Percentiles rank a stretch among this genome's conserved stretches.
Evolutionary conservation across 2,888 invertebrate genomes (phyloP).

Genomic region (Sphaerophoria rueppellii): DNA sequence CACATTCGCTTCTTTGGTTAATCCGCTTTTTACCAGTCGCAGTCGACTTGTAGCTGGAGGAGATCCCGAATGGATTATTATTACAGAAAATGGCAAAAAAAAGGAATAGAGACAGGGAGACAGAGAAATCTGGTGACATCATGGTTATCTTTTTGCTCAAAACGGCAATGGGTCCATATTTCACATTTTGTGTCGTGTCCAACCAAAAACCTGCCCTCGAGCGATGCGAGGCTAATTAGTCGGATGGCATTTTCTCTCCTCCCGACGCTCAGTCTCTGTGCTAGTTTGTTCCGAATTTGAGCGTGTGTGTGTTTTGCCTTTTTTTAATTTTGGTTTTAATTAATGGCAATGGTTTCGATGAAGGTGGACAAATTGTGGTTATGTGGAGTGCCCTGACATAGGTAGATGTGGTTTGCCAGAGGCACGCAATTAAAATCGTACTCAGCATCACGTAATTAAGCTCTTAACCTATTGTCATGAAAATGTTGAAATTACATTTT

Average conservation of each 20-base stretch:
- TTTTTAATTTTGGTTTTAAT: constrained; percentile 53
- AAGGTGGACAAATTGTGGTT: constrained; percentile 66
- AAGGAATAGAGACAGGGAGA: not conserved
- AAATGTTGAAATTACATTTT: constrained; percentile 59
- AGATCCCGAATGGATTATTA: constrained; percentile 57
- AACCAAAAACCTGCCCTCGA: constrained; percentile 6
- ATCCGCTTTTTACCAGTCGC: not conserved
- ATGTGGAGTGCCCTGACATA: constrained; percentile 61
- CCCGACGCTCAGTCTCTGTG: constrained; percentile 25
- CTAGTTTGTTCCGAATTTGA: constrained; percentile 5
- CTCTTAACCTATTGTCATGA: constrained; percentile 66
- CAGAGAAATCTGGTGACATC: constrained; percentile 64
- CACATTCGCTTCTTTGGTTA: not conserved
- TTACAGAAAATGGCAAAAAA: constrained; percentile 60
- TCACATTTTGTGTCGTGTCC: constrained; percentile 57
- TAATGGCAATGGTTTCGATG: constrained; percentile 69
- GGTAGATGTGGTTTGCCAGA: constrained; percentile 66
- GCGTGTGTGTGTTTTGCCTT: constrained; percentile 8
- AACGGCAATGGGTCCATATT: constrained; percentile 62
- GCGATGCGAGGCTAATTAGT: constrained; percentile 11
- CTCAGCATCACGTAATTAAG: constrained; percentile 69
- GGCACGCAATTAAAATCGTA: constrained; percentile 64
- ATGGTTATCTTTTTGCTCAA: constrained; percentile 57
- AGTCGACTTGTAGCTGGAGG: constrained; percentile 33
- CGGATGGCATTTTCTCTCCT: constrained; percentile 22